Conservation (phyloP, 2,797 vertebrate genomes). For the Aphelocoma californica region DNA sequence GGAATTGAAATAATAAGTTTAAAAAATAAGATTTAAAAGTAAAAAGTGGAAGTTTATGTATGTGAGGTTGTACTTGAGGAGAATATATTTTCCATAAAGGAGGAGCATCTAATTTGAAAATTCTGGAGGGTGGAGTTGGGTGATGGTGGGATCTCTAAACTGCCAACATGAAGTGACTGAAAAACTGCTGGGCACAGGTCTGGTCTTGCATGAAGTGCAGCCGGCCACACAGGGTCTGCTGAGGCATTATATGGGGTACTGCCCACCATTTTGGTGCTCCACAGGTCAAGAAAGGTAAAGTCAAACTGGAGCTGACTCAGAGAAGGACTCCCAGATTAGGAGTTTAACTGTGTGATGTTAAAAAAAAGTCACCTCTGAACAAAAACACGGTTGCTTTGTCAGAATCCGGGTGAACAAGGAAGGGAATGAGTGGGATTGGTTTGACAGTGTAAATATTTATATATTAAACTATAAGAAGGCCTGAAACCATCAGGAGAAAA, state of each 20-base stretch:
- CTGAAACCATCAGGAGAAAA: neutral
- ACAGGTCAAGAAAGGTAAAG: neutral
- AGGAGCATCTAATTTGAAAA: neutral
- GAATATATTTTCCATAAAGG: neutral
- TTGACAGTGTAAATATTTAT: neutral
- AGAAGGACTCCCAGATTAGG: neutral
- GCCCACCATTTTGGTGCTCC: fast-evolving
- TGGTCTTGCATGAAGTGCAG: neutral
- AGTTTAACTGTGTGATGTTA: neutral
- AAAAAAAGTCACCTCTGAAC: neutral
- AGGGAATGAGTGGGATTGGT: neutral
- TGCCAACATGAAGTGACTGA: neutral
- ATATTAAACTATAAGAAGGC: neutral
- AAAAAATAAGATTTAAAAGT: neutral
- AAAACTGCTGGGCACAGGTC: neutral
- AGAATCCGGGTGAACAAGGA: neutral
- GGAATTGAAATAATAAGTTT: neutral
- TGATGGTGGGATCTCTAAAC: neutral
- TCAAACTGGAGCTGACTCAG: neutral
- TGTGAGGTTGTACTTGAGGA: neutral
- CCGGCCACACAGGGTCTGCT: neutral
- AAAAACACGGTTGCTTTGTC: neutral
- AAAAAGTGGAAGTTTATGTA: neutral
- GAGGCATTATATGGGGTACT: neutral
- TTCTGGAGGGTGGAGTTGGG: neutral